These are phyloP conservation scores for Coelopa frigida DNA, from an alignment of 1,140 invertebrate species.

Conservation along the genomic window DNA sequence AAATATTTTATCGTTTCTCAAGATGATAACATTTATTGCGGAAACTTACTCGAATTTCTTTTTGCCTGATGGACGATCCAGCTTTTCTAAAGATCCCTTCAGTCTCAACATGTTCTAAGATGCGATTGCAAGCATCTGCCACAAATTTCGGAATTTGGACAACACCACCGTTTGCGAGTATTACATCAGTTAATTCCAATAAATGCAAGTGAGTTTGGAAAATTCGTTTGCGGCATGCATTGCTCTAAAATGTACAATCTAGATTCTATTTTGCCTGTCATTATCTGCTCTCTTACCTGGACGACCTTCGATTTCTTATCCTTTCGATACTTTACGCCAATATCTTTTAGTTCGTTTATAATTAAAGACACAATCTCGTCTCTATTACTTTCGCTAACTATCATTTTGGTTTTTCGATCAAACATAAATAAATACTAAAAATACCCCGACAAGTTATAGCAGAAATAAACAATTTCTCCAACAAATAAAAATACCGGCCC, in stretches of 20 bases:
- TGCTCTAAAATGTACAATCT: too few relatives aligned
- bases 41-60: conserved; percentile 61
- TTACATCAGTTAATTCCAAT: conserved; percentile 55
- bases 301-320: conserved; percentile 51
- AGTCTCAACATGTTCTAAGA: conserved; percentile 57
- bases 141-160: conserved; percentile 67
- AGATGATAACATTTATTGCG: background rate
- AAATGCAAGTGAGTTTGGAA: conserved; percentile 56
- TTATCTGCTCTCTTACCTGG: conserved; percentile 45
- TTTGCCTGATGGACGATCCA: conserved; percentile 69
- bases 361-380: conserved; percentile 56
- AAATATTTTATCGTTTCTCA: conserved; percentile 13
- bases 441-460: too few relatives aligned
- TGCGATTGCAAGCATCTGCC: conserved; percentile 59
- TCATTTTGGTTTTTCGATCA: too few relatives aligned
- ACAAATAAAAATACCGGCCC: too few relatives aligned
- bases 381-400: too few relatives aligned
- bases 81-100: conserved; percentile 81
- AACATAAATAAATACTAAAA: too few relatives aligned
- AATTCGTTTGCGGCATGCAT: conserved; percentile 50
- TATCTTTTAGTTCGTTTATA: conserved; percentile 52
- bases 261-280: too few relatives aligned
- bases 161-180: conserved; percentile 50
- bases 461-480: too few relatives aligned
- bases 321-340: conserved; percentile 57